Conservation (phyloP, 1,140 invertebrate species). For the Calycopis cecrops region DNA sequence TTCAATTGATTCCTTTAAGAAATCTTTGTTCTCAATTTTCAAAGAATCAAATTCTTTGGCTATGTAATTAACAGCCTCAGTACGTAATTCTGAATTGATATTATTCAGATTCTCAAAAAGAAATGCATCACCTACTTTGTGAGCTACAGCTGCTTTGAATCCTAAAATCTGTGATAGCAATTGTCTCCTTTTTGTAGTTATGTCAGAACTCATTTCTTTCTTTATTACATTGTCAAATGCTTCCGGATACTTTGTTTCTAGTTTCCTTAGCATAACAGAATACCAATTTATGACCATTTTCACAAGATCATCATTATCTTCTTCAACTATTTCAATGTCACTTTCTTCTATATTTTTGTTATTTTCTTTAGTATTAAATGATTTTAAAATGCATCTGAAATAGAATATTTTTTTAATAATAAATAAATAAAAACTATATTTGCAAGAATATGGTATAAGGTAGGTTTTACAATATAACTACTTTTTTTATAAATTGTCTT, state of each 20-base stretch:
- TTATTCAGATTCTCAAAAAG: conserved; percentile 83
- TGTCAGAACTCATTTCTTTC: conserved; percentile 55
- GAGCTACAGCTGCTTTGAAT: conserved; percentile 73
- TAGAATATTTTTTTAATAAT: conserved; percentile 14
- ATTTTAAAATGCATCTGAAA: conserved; percentile 70
- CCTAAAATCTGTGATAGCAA: conserved; percentile 62
- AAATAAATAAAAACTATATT: neutral
- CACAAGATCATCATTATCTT: conserved; percentile 45
- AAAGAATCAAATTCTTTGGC: conserved; percentile 70
- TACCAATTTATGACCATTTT: conserved; percentile 68
- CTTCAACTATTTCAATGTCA: conserved; percentile 67
- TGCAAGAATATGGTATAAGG: too few relatives aligned
- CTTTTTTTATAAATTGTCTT: too few relatives aligned
- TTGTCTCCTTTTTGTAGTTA: conserved; percentile 31
- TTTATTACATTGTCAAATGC: conserved; percentile 80
- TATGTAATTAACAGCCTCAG: conserved; percentile 78
- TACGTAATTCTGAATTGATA: conserved; percentile 76
- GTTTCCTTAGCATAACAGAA: conserved; percentile 61
- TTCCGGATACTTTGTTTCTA: conserved; percentile 80
- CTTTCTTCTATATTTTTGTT: conserved; percentile 43
- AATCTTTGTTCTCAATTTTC: conserved; percentile 67
- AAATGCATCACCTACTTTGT: conserved; percentile 71
- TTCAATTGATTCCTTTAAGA: conserved; percentile 75
- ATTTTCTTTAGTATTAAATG: conserved; percentile 33
- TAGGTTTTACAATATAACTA: too few relatives aligned